Conservation (phyloP, 2,113 vertebrate genomes). For the Lamprotornis superbus region DNA sequence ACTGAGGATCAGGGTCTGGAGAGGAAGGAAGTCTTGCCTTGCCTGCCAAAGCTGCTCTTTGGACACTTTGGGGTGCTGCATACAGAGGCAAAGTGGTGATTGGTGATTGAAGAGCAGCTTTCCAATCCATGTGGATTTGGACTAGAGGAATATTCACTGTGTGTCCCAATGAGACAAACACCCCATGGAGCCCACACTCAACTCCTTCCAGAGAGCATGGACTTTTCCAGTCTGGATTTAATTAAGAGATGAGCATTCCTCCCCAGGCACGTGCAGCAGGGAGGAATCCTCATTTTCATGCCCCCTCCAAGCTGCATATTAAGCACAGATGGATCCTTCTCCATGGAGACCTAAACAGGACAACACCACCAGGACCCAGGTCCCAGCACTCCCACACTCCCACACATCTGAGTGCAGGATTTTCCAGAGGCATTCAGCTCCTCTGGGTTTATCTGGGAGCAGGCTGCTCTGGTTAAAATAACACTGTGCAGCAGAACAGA, state of each 20-base stretch:
- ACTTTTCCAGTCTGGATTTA: not conserved
- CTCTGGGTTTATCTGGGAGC: conserved; percentile 66
- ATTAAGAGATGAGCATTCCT: not conserved
- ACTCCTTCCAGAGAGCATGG: not conserved
- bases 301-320: not conserved
- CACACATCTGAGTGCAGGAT: conserved; percentile 51
- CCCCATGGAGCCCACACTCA: not conserved
- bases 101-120: not conserved
- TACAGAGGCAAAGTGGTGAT: accelerated
- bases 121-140: not conserved
- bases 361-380: not conserved
- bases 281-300: not conserved
- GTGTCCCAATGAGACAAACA: not conserved
- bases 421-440: conserved; percentile 56
- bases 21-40: not conserved
- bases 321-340: not conserved
- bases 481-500: conserved; percentile 79
- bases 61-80: not conserved
- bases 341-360: not conserved
- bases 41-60: not conserved
- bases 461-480: conserved; percentile 71
- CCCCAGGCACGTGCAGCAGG: not conserved
- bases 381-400: not conserved
- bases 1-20: not conserved
- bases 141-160: not conserved